phyloP scores from a whole-genome alignment of 2,797 vertebrate species.

The Lepidocolaptes lacrymiger region DNA sequence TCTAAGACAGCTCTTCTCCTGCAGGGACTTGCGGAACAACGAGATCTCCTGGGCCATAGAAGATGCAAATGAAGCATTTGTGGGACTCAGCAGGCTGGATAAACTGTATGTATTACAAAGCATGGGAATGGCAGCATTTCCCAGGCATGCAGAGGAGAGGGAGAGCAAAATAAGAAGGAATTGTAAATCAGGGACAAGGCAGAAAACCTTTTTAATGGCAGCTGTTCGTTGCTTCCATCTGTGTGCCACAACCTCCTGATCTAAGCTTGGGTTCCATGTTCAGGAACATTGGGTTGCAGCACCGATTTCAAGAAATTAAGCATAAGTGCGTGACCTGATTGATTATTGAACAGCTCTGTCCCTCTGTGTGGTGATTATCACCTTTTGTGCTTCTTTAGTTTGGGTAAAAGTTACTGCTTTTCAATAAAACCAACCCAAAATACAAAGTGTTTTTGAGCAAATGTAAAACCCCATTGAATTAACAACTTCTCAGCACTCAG shows the following conservation, averaged over 20 bases:
- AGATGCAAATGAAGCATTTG: slow-evolving; percentile 91
- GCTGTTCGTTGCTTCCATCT: neutral
- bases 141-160: neutral
- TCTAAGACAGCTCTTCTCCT: neutral
- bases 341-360: neutral
- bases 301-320: neutral
- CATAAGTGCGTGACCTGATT: neutral
- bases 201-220: neutral
- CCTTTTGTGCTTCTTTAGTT: neutral
- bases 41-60: slow-evolving; percentile 98
- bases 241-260: neutral
- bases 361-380: neutral
- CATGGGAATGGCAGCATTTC: neutral
- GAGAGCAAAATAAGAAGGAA: neutral
- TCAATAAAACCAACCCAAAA: neutral
- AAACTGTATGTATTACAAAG: slow-evolving; percentile 84
- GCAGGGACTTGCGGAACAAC: slow-evolving; percentile 93
- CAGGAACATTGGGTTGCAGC: neutral
- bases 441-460: neutral
- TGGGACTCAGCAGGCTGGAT: slow-evolving; percentile 90
- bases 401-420: neutral
- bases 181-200: neutral
- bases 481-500: neutral
- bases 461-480: neutral
- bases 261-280: neutral